A percentile compares a stretch with the other conserved stretches of the same genome.
Conservation (phyloP, 2,888 invertebrate species). For the Rhingia rostrata region DNA sequence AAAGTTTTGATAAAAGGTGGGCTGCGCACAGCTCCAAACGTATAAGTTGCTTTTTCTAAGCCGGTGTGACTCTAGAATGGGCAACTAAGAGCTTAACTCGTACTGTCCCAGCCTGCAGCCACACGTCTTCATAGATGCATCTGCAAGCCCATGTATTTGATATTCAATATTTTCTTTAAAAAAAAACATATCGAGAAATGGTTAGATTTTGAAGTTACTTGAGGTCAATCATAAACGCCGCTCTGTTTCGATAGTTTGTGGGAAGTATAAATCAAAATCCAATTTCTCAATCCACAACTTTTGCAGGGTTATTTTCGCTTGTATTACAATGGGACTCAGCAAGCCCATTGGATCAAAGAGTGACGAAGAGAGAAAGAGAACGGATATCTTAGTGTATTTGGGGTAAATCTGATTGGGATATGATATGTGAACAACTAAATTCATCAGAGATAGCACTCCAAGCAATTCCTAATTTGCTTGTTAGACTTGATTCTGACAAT, state of each 20-base stretch:
- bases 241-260: conserved; percentile 4
- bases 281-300: conserved; percentile 59
- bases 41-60: conserved; percentile 54
- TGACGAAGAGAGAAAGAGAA: conserved; percentile 32
- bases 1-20: conserved; percentile 55
- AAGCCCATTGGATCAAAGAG: conserved; percentile 60
- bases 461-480: conserved; percentile 37
- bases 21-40: conserved; percentile 60
- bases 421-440: conserved; percentile 2
- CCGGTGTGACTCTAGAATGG: conserved; percentile 63
- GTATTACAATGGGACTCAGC: conserved; percentile 60
- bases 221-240: conserved; percentile 30
- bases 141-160: conserved; percentile 24
- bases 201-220: background rate
- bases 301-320: conserved; percentile 66
- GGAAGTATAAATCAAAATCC: conserved; percentile 26
- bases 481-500: background rate
- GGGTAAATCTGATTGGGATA: background rate
- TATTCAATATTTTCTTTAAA: too few relatives aligned
- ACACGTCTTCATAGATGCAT: conserved; percentile 48
- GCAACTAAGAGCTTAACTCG: conserved; percentile 54
- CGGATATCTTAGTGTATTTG: conserved; percentile 8
- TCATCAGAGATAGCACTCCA: background rate
- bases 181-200: too few relatives aligned
- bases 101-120: conserved; percentile 49